Percentiles rank a stretch among this genome's conserved stretches.
These are phyloP conservation scores for Acrossocheilus fasciatus DNA, from an alignment of 2,797 vertebrate species.

Conservation along the genomic window DNA sequence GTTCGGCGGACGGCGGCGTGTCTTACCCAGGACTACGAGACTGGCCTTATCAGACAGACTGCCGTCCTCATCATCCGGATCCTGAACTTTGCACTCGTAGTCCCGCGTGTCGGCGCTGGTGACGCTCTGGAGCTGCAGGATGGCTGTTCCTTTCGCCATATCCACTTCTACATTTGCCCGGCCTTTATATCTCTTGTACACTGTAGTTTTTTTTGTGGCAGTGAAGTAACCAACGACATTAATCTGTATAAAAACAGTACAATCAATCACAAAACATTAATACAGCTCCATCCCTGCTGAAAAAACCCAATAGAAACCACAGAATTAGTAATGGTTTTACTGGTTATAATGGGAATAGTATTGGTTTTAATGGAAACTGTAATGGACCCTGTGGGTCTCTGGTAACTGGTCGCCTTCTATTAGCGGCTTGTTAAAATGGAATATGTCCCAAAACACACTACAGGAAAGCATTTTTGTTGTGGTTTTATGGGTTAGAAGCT, in stretches of 20 bases:
- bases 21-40: constrained; percentile 77
- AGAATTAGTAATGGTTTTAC: no score
- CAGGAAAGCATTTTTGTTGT: no score
- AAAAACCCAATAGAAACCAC: no score
- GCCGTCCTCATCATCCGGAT: constrained; percentile 36
- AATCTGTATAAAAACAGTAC: constrained; percentile 52
- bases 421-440: no score
- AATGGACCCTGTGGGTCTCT: no score
- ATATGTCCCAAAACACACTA: no score
- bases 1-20: background rate
- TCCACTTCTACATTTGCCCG: constrained; percentile 16
- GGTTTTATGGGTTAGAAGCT: no score
- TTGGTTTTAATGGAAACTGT: no score
- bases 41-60: rapidly evolving
- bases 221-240: constrained; percentile 32
- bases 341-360: no score
- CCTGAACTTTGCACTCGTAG: constrained; percentile 67
- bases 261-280: background rate
- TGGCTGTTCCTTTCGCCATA: background rate
- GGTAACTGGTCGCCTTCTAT: no score
- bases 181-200: constrained; percentile 7
- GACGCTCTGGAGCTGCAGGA: constrained; percentile 66
- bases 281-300: background rate
- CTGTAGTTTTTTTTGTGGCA: rapidly evolving
- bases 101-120: constrained; percentile 60